Conservation (phyloP, 2,888 invertebrate genomes). For the Dynastes grantii region DNA sequence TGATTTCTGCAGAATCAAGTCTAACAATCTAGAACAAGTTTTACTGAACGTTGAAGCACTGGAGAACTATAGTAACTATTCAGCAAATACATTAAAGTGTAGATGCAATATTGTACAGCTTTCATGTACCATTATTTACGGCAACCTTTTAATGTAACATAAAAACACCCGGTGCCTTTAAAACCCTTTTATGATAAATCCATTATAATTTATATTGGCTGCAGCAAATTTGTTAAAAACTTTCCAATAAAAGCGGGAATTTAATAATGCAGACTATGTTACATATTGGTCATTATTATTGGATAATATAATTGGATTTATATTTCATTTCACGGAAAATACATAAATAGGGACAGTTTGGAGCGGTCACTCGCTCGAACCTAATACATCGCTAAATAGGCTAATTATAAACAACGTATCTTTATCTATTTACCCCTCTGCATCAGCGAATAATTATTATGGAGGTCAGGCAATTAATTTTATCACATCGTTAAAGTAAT, state of each 20-base stretch:
- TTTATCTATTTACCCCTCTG: too few relatives aligned
- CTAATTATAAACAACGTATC: too few relatives aligned
- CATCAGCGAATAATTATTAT: too few relatives aligned
- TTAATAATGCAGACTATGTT: background rate
- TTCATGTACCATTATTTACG: slow-evolving; percentile 1
- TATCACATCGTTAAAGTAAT: too few relatives aligned
- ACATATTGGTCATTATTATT: background rate
- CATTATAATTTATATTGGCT: slow-evolving; percentile 11
- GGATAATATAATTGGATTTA: slow-evolving; percentile 6
- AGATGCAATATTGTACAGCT: background rate
- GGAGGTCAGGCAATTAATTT: too few relatives aligned
- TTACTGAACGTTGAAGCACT: too few relatives aligned
- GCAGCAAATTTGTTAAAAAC: background rate
- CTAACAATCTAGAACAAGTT: too few relatives aligned
- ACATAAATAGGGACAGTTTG: background rate
- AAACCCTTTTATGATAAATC: background rate
- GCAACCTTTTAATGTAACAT: slow-evolving; percentile 2
- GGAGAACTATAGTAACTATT: too few relatives aligned
- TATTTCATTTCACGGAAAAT: background rate
- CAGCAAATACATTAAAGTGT: too few relatives aligned
- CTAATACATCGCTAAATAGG: too few relatives aligned
- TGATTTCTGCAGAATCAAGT: too few relatives aligned
- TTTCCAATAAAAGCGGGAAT: slow-evolving; percentile 3
- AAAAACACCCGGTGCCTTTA: too few relatives aligned
- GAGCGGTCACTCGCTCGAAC: background rate